phyloP scores from a whole-genome alignment of 2,888 invertebrate species.

The Bombyx huttoni region DNA sequence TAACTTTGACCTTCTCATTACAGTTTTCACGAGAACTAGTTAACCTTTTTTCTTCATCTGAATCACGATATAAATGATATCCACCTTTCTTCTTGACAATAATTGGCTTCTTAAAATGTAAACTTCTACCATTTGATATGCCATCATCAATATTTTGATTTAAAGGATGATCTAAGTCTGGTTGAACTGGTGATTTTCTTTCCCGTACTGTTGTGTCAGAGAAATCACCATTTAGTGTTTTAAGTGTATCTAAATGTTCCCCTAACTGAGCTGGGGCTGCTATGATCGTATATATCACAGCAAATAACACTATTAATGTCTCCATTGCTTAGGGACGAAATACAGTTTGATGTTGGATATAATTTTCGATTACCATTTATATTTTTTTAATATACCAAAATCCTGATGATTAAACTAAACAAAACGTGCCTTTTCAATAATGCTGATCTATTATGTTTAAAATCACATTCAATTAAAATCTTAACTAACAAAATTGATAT shows the following conservation, averaged over 20 bases:
- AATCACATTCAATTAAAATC: constrained; percentile 3
- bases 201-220: constrained; percentile 19
- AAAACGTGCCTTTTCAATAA: constrained; percentile 40
- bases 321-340: constrained; percentile 43
- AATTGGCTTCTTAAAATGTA: constrained; percentile 35
- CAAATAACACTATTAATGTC: constrained; percentile 44
- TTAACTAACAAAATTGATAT: background rate
- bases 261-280: constrained; percentile 38
- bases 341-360: constrained; percentile 31
- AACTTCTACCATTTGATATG: constrained; percentile 19
- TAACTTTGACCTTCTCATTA: constrained; percentile 46
- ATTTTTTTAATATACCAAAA: constrained; percentile 25
- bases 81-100: constrained; percentile 46
- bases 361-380: constrained; percentile 35
- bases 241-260: constrained; percentile 17
- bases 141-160: background rate
- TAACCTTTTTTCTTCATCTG: constrained; percentile 44
- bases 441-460: constrained; percentile 34
- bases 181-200: constrained; percentile 31
- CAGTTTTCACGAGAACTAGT: constrained; percentile 38
- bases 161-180: background rate
- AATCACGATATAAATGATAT: constrained; percentile 42
- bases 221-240: constrained; percentile 4
- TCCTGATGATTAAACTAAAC: constrained; percentile 15
- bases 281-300: constrained; percentile 33